phyloP scores from a whole-genome alignment of 2,888 invertebrate genomes.

The Belgica antarctica region DNA sequence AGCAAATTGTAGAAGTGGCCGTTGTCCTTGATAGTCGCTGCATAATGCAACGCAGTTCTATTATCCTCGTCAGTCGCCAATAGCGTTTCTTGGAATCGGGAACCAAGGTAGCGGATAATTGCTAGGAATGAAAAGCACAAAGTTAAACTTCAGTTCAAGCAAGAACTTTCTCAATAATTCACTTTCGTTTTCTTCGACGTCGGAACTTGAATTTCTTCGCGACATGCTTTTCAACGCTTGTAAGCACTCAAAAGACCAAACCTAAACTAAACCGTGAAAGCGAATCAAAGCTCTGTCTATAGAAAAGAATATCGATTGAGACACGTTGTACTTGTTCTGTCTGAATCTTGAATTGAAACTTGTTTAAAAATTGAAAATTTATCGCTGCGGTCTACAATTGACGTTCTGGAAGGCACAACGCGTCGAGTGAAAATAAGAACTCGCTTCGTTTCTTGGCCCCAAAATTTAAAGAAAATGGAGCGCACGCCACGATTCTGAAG shows the following conservation, averaged over 20 bases:
- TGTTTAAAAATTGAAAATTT: slow-evolving; percentile 6
- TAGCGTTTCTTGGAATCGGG: slow-evolving; percentile 83
- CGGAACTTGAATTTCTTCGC: not conserved
- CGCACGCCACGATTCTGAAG: slow-evolving; percentile 6
- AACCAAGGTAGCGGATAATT: slow-evolving; percentile 62
- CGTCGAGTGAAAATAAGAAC: not conserved
- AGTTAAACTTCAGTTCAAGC: not conserved
- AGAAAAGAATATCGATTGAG: slow-evolving; percentile 12
- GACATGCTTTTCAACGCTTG: slow-evolving; percentile 13
- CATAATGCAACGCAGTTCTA: slow-evolving; percentile 85
- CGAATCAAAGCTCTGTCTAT: slow-evolving; percentile 16
- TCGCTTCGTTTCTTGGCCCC: not conserved
- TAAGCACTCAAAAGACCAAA: slow-evolving; percentile 38
- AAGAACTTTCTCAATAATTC: slow-evolving; percentile 13
- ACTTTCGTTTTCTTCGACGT: slow-evolving; percentile 36
- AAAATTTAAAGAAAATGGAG: not conserved
- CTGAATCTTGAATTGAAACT: slow-evolving; percentile 1
- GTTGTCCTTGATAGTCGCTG: slow-evolving; percentile 79
- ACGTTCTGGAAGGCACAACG: not conserved
- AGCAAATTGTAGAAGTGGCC: slow-evolving; percentile 84
- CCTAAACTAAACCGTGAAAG: slow-evolving; percentile 29
- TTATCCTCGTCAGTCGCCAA: slow-evolving; percentile 75
- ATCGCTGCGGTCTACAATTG: not conserved
- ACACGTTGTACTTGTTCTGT: not conserved
- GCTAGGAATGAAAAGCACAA: slow-evolving; percentile 48